Evolutionary conservation across 2,113 vertebrate genomes (phyloP), one percentile per base, ranked within the genome.

Genomic region (Formicarius rufipectus): DNA sequence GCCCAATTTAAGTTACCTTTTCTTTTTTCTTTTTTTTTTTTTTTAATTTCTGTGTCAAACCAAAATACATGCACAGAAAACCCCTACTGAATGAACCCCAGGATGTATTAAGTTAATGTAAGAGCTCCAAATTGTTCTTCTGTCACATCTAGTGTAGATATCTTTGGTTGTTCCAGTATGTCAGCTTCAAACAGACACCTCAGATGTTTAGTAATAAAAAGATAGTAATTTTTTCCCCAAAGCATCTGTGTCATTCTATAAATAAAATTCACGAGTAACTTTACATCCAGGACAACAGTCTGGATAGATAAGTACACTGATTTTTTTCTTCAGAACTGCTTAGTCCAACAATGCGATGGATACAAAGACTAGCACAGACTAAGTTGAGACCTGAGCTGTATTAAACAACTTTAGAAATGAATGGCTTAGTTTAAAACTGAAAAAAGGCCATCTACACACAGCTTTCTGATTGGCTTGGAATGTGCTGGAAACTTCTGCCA

Each of bases 161-260:
- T 82, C 60, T 95, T 80, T 72, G 80, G 75, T 62, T 68, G n/a
- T 79, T 89, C 27, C 52, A 68, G 56, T 27, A 67, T 42, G 83
- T 84, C 76, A 95, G n/a, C n/a, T 84, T 94, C 83, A 89, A 89
- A 86, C 66, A 87, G 49, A 20, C 69, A 77, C 72, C 19, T 50
- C 24, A 75, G 18, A 19, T 63, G 35, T 67, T 96, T 74, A 92
- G 71, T 53, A 56, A 78, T 0, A 52, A 92, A 84, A 81, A 78
- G 50, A 78, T 52, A 90, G 16, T 82, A 87, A 93, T 75, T 15
- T 93, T 78, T 69, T 85, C 79, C 71, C 52, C 71, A 88, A 27
- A 92, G 76, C 75, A 79, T 91, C 77, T 93, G 76, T 63, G 56
- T 80, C 30, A 88, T n/a, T 66, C 72, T 56, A 84, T 84, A 93